Conservation (phyloP, 2,113 vertebrate species). For the Cacatua alba region DNA sequence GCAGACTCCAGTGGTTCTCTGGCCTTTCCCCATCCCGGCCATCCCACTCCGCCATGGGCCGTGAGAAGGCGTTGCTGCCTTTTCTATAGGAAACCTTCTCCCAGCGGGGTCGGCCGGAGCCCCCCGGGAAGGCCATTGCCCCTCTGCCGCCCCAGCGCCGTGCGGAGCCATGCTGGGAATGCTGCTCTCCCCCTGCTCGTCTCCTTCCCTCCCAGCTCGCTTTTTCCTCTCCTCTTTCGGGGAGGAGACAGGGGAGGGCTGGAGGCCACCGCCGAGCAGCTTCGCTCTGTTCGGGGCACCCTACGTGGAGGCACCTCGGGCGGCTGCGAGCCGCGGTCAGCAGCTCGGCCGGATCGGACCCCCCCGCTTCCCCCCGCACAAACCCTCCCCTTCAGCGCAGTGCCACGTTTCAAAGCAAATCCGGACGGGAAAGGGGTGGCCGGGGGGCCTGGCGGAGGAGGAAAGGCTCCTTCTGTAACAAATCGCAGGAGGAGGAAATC, state of each 20-base stretch:
- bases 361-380: neutral
- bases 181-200: neutral
- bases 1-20: neutral
- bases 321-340: neutral
- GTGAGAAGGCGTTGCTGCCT: neutral
- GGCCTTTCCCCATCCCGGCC: neutral
- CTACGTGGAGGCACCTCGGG: neutral
- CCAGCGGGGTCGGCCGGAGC: neutral
- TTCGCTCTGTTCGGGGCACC: neutral
- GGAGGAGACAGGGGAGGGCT: slow-evolving; percentile 15
- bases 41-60: neutral
- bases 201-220: neutral
- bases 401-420: slow-evolving; percentile 79
- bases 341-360: neutral
- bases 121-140: neutral
- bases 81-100: accelerated
- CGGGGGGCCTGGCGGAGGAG: slow-evolving; percentile 47
- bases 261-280: neutral
- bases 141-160: neutral
- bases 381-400: slow-evolving; percentile 28
- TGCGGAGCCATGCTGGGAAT: neutral
- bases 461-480: slow-evolving; percentile 33
- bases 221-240: slow-evolving; percentile 12
- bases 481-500: slow-evolving; percentile 38
- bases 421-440: slow-evolving; percentile 50